Base-by-base conservation (phyloP, 1,140 invertebrate species). In the Steinernema khuongi region DNA sequence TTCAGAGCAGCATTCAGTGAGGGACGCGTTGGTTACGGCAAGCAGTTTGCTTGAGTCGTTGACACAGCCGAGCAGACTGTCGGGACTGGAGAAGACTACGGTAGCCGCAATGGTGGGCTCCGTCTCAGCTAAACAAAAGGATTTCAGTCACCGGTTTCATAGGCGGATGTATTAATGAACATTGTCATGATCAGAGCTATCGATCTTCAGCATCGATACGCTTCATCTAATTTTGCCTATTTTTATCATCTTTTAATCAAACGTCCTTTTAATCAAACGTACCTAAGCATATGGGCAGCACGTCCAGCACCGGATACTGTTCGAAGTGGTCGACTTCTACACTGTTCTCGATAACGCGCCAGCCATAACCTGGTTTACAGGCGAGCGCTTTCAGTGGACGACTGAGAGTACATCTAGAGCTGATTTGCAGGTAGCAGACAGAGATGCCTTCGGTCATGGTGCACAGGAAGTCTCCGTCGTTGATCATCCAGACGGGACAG, bases 371-470 rank as follows among this genome's bases (percentile, higher is more conserved):
- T 4, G 50, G 50, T 22, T 60, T 60, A 22, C 50, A 60, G 26
- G 50, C 50, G 11, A 60, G 22, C 7, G 50, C 50, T 22, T 60
- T 60, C 11, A 60, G 50, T 4, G 14, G 11, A 26, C 50, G 50
- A 26, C 50, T 60, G 11, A 60, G 50, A 60, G 26, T 60, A 22
- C 50, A 60, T 22, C 2, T 60, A 2, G 50, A 7, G 50, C 50
- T 60, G 7, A 60, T 14, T 22, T 60, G 50, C 4, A 60, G 26
- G 19, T 60, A 60, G 50, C 50, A 60, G 19, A 60, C 50, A 7
- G 50, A 60, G 19, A 60, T 60, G 4, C 50, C 50, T 60, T 60
- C 50, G 50, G 50, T 60, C 50, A 60, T 60, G 14, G 50, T 60
- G 50, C 50, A 60, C 19, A 60, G 19, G 50, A 60, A 60, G 19